phyloP scores from a whole-genome alignment of 2,888 invertebrate genomes.

The Melipona bicolor region DNA sequence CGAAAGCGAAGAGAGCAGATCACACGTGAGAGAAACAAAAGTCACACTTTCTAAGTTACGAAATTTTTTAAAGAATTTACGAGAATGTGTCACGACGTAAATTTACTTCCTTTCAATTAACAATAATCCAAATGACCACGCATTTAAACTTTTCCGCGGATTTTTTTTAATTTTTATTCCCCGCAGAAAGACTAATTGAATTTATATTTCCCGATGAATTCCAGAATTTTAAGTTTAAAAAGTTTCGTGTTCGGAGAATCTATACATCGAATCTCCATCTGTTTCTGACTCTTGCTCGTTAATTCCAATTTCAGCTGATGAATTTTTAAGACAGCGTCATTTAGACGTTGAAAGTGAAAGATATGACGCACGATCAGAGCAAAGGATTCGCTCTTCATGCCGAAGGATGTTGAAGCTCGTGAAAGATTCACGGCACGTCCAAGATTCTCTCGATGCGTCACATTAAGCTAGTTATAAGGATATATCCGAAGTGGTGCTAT shows the following conservation, averaged over 20 bases:
- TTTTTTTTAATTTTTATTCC: too few relatives aligned
- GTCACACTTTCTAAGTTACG: too few relatives aligned
- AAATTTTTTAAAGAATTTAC: too few relatives aligned
- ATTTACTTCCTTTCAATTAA: too few relatives aligned
- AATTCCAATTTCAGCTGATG: background rate
- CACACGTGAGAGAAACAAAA: too few relatives aligned
- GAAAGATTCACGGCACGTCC: conserved; percentile 32
- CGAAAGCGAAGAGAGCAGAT: background rate
- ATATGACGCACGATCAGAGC: conserved; percentile 10
- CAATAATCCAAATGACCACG: too few relatives aligned
- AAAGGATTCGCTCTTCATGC: background rate
- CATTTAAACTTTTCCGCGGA: too few relatives aligned
- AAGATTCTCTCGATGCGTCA: conserved; percentile 32
- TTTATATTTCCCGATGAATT: too few relatives aligned
- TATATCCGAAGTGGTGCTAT: conserved; percentile 33
- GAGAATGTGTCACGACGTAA: too few relatives aligned
- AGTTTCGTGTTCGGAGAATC: too few relatives aligned
- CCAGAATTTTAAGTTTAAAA: too few relatives aligned
- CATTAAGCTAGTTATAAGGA: conserved; percentile 37
- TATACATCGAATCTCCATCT: background rate
- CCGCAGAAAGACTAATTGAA: too few relatives aligned
- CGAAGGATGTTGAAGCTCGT: background rate
- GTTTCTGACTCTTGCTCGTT: background rate
- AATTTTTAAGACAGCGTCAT: background rate
- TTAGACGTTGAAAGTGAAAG: background rate